phyloP scores from a whole-genome alignment of 2,113 vertebrate species.

The Anthoscopus minutus region DNA sequence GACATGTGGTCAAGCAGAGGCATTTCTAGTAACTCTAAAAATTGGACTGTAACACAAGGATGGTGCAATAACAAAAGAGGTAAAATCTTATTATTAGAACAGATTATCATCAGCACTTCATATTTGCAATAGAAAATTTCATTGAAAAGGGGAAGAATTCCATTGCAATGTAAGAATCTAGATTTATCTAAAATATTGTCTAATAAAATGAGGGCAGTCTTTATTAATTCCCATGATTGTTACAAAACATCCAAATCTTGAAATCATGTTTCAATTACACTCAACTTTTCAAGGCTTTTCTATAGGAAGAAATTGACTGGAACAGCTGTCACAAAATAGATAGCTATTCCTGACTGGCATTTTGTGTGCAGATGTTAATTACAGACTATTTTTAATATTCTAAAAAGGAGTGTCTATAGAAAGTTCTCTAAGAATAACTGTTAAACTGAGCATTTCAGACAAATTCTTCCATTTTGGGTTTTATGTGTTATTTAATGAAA shows the following conservation, averaged over 20 bases:
- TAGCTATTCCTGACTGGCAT: background rate
- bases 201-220: background rate
- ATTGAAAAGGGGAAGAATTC: background rate
- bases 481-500: background rate
- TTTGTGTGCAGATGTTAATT: background rate
- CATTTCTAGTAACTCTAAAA: background rate
- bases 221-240: background rate
- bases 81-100: background rate
- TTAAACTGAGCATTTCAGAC: background rate
- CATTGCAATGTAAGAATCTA: background rate
- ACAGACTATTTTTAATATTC: constrained; percentile 6
- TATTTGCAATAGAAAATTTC: background rate
- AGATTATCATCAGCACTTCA: background rate
- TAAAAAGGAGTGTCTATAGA: background rate
- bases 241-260: background rate
- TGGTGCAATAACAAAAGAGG: background rate
- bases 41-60: rapidly evolving
- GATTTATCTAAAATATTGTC: background rate
- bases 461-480: background rate
- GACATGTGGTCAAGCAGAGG: background rate
- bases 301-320: background rate
- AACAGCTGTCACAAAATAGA: background rate
- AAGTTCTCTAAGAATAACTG: background rate
- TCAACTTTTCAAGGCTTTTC: background rate
- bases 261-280: background rate